phyloP scores from a whole-genome alignment of 1,140 invertebrate genomes.

The Pectinophora gossypiella region DNA sequence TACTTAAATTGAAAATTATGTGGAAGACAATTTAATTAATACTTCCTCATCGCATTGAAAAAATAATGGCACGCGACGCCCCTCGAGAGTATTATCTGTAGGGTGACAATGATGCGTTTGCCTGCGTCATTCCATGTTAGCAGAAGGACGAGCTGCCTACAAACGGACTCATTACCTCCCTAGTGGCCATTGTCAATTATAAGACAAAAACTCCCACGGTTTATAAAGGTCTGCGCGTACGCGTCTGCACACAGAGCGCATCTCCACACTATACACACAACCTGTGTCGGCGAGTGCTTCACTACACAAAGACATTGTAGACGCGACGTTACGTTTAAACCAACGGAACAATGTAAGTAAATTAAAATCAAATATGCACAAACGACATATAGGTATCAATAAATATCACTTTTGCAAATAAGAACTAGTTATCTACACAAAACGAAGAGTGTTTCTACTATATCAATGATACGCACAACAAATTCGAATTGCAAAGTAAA shows the following conservation, averaged over 20 bases:
- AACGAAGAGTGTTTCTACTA: no score
- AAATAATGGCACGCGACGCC: not conserved
- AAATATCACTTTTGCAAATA: no score
- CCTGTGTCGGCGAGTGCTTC: slow-evolving; percentile 14
- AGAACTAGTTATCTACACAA: no score
- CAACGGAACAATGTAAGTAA: not conserved
- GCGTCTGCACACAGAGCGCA: slow-evolving; percentile 55
- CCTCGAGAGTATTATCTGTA: slow-evolving; percentile 20
- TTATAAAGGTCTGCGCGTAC: slow-evolving; percentile 60
- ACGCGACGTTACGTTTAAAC: not conserved
- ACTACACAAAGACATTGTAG: not conserved
- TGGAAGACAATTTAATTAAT: not conserved
- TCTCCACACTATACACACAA: slow-evolving; percentile 37
- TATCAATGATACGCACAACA: no score
- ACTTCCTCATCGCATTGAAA: slow-evolving; percentile 1
- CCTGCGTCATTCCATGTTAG: slow-evolving; percentile 49
- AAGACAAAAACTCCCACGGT: slow-evolving; percentile 68
- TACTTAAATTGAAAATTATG: no score
- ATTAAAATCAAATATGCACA: not conserved
- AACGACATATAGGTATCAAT: no score
- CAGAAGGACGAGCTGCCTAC: slow-evolving; percentile 63
- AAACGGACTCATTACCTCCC: slow-evolving; percentile 66
- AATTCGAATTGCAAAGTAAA: no score
- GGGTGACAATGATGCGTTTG: slow-evolving; percentile 45
- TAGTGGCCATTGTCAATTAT: slow-evolving; percentile 65